Evolutionary conservation across 1,140 invertebrate genomes (phyloP).

Genomic region (Zaprionus vittiger): DNA sequence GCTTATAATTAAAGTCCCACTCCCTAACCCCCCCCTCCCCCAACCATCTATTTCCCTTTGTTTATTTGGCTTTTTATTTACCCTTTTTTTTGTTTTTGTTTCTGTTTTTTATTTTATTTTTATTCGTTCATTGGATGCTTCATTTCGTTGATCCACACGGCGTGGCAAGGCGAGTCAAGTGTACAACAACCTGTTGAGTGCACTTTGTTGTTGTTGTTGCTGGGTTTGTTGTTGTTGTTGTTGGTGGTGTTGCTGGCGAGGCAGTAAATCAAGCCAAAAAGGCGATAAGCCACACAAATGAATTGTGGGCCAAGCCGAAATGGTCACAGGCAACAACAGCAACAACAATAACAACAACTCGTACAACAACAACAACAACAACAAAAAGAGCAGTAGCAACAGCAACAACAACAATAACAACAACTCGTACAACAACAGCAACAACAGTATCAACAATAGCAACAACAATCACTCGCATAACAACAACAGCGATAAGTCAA

Average conservation of each 20-base stretch:
- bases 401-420: too few species aligned
- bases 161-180: slow-evolving; percentile 26
- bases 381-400: neutral
- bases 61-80: slow-evolving; percentile 6
- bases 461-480: neutral
- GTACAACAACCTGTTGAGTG: slow-evolving; percentile 52
- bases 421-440: neutral
- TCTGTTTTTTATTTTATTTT: slow-evolving; percentile 1
- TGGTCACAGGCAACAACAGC: slow-evolving; percentile 51
- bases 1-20: slow-evolving; percentile 24
- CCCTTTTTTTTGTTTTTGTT: neutral
- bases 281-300: slow-evolving; percentile 78
- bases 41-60: neutral
- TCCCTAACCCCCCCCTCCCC: too few species aligned
- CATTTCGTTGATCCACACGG: neutral
- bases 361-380: slow-evolving; percentile 22
- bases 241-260: slow-evolving; percentile 46
- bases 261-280: slow-evolving; percentile 79
- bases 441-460: neutral
- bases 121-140: neutral
- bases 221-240: slow-evolving; percentile 55
- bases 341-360: slow-evolving; percentile 10
- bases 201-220: slow-evolving; percentile 51
- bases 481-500: slow-evolving; percentile 20
- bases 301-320: slow-evolving; percentile 63